Evolutionary conservation across 1,140 invertebrate genomes (phyloP).

Genomic region (Aphaenogaster floridana): DNA sequence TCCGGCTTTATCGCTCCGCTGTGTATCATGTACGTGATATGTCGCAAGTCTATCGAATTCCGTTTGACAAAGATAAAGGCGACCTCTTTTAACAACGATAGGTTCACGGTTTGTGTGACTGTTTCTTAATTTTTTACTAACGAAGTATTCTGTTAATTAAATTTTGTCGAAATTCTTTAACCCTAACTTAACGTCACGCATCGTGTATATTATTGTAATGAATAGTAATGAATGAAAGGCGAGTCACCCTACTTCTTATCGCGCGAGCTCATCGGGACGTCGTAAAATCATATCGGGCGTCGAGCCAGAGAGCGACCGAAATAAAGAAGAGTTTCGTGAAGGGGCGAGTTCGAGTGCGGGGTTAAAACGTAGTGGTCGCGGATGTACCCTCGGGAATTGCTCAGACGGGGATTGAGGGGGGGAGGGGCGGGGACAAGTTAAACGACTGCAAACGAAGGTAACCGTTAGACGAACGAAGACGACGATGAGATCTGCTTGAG

Average conservation of each 20-base stretch:
- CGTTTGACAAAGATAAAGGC: not conserved
- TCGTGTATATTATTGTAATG: slow-evolving; percentile 26
- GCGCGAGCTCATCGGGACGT: slow-evolving; percentile 7
- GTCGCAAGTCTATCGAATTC: not conserved
- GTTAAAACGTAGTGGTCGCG: slow-evolving; percentile 48
- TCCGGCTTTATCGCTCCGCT: slow-evolving; percentile 5
- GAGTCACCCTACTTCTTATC: slow-evolving; percentile 27
- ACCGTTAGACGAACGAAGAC: slow-evolving; percentile 57
- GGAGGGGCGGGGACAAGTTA: not conserved
- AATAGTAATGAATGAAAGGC: slow-evolving; percentile 61
- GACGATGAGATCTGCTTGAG: slow-evolving; percentile 79
- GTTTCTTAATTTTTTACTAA: too few species aligned
- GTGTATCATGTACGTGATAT: not conserved
- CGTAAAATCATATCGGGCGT: slow-evolving; percentile 65
- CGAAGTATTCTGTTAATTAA: not conserved
- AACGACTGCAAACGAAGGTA: slow-evolving; percentile 37
- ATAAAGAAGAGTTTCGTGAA: slow-evolving; percentile 38
- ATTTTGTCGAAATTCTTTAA: not conserved
- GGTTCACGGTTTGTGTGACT: not conserved
- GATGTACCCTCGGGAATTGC: slow-evolving; percentile 39
- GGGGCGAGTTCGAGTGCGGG: slow-evolving; percentile 30
- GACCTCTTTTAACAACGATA: not conserved
- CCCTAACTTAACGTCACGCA: not conserved
- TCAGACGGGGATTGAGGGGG: not conserved
- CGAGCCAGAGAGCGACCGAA: slow-evolving; percentile 32